Percentiles rank a stretch among this genome's conserved stretches.
Conservation (phyloP, 2,113 vertebrate species). For the Chiloscyllium plagiosum region DNA sequence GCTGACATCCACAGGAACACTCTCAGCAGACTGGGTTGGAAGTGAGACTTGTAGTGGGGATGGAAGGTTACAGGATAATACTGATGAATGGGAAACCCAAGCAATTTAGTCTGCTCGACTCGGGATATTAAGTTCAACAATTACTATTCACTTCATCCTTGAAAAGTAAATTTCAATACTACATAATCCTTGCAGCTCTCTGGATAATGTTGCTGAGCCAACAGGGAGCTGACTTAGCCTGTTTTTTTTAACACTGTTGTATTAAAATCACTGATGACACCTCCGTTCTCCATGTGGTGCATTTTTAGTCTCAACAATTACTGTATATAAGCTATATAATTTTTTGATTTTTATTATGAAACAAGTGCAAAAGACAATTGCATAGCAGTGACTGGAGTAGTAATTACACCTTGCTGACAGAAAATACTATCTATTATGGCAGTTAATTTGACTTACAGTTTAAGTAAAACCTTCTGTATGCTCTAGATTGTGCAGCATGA, state of each 20-base stretch:
- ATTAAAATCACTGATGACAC: not conserved
- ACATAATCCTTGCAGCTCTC: not conserved
- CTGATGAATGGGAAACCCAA: not conserved
- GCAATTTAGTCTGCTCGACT: not conserved
- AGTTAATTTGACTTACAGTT: not conserved
- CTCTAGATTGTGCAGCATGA: not conserved
- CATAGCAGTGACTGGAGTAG: not conserved
- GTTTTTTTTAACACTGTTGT: not conserved
- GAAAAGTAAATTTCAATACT: not conserved
- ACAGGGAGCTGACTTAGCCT: not conserved
- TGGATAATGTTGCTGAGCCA: not conserved
- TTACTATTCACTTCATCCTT: not conserved
- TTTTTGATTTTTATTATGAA: not conserved
- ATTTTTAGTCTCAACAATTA: not conserved
- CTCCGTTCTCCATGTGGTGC: not conserved
- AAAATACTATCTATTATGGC: not conserved
- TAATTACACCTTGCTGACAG: not conserved
- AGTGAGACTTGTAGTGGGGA: not conserved
- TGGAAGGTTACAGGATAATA: not conserved
- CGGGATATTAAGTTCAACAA: not conserved
- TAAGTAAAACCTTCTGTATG: not conserved
- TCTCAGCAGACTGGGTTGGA: not conserved
- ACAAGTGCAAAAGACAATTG: not conserved
- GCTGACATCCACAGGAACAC: not conserved
- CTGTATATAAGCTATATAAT: not conserved